These are phyloP conservation scores for Protophormia terraenovae DNA, from an alignment of 2,888 invertebrate genomes.

Conservation along the genomic window DNA sequence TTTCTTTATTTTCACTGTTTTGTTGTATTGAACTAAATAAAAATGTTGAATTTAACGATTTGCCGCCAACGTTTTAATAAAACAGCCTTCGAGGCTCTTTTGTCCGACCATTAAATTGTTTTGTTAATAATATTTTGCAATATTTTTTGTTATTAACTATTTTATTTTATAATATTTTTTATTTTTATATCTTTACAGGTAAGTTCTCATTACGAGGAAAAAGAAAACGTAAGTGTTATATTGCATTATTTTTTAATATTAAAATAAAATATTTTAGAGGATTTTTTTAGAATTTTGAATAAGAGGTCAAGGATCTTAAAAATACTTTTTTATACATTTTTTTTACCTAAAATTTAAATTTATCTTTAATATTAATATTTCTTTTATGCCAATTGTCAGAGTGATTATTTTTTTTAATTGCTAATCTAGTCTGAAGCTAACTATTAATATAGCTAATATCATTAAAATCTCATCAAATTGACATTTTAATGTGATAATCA, in stretches of 20 bases:
- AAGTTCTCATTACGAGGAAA: slow-evolving; percentile 66
- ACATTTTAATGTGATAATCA: too few species aligned
- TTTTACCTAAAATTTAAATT: too few species aligned
- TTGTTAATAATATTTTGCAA: slow-evolving; percentile 14
- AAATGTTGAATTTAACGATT: slow-evolving; percentile 43
- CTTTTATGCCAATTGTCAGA: too few species aligned
- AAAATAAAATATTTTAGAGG: neutral
- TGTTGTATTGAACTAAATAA: slow-evolving; percentile 40
- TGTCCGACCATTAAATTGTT: slow-evolving; percentile 1
- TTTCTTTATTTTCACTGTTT: neutral
- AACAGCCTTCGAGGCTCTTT: neutral
- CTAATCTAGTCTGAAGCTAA: too few species aligned
- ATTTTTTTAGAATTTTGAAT: neutral
- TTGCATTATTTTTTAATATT: neutral
- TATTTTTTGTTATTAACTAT: slow-evolving; percentile 4
- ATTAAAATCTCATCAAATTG: too few species aligned
- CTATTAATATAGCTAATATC: too few species aligned
- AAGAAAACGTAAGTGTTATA: slow-evolving; percentile 65
- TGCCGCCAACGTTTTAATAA: slow-evolving; percentile 31
- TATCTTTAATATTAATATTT: too few species aligned
- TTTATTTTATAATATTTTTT: neutral
- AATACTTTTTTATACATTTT: too few species aligned
- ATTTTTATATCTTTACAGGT: slow-evolving; percentile 54
- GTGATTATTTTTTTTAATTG: too few species aligned
- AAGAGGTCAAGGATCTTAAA: too few species aligned